Base-by-base conservation (phyloP, 2,113 vertebrate genomes). In the Anoplopoma fimbria region DNA sequence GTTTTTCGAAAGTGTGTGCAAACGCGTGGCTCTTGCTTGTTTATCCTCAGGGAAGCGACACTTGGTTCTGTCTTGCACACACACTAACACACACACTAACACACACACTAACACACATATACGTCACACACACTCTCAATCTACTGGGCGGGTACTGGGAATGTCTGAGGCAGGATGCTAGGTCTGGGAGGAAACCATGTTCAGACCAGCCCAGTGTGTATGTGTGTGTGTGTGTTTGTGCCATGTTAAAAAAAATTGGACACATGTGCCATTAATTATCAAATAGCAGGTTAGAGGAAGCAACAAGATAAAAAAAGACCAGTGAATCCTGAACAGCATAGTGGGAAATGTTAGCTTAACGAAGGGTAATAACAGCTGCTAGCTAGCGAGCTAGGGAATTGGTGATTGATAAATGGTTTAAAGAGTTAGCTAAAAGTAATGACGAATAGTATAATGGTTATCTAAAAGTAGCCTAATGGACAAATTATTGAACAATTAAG, bases 121-220 rank as follows among this genome's bases (percentile, higher is more conserved):
- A 60, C 36, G 80, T 68, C 47, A 61, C 40, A 67, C 53, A 61
- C 42, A 78, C 72, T 73, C 40, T 83, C 58, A 85, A 81, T 85
- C 76, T 76, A 69, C 36, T 58, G 90, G 90, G 90, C 81, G 89
- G 90, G 81, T 89, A 87, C 85, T 74, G 85, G 53, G 81, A 93
- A 93, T 89, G 88, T 93, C 83, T 69, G 72, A 75, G 78, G 83
- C 94, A 95, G 95, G 95, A 96, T 93, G 89, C 93, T 77, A 65
- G 55, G 77, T 87, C 62, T 40, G 36, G 67, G 83, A 94, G 93
- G 92, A 94, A 94, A 82, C 92, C 57, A 76, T 87, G 78, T 51
- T 68, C 29, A 78, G 49, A 78, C 67, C 79, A 38, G 36, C 36
- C 36, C 36, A 9, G 36, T 36, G 36, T 36, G 36, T 36, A 9